Base-by-base conservation (phyloP, 1,140 invertebrate species). In the Papilio xuthus region DNA sequence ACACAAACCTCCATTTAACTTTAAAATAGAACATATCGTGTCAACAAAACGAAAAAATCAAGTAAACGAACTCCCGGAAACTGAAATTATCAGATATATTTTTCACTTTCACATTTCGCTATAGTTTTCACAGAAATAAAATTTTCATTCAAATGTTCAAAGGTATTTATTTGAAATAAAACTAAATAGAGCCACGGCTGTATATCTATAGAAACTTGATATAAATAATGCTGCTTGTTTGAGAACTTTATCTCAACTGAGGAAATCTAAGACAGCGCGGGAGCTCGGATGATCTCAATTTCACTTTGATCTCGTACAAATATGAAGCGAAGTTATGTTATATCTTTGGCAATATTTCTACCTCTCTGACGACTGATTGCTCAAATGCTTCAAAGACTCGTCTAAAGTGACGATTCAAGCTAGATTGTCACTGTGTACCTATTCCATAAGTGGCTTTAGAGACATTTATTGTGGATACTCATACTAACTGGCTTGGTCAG, bases 301-400 rank as follows among this genome's bases (percentile, higher is more conserved):
- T 60, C 74, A 63, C 74, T 76, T 76, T 76, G 74, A 76, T 63
- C 74, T 76, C 73, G 32, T 75, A 76, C n/a, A 63, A 63, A 76
- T 41, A 37, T 76, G 32, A 76, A n/a, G 53, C 28, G 41, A 42
- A 63, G 50, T 76, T 76, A 37, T 60, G 10, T 20, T 37, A 18
- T 26, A 42, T 37, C 32, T 32, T 60, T 63, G 28, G 37, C 53
- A 28, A 37, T 28, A 28, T 76, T 56, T 73, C 44, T 60, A 63
- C 63, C 37, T 42, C 56, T 42, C 32, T 50, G 50, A 44, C 32
- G 37, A 76, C 37, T 41, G 74, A 63, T 76, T 76, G 32, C 74
- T 75, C 26, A 28, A 67, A 67, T 67, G 60, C 23, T 67, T 28
- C 60, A 67, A 67, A 67, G 60, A 13, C 23, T 32, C 26, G 26